Evolutionary conservation across 1,140 invertebrate genomes (phyloP).

Genomic region (Belonocnema kinseyi): DNA sequence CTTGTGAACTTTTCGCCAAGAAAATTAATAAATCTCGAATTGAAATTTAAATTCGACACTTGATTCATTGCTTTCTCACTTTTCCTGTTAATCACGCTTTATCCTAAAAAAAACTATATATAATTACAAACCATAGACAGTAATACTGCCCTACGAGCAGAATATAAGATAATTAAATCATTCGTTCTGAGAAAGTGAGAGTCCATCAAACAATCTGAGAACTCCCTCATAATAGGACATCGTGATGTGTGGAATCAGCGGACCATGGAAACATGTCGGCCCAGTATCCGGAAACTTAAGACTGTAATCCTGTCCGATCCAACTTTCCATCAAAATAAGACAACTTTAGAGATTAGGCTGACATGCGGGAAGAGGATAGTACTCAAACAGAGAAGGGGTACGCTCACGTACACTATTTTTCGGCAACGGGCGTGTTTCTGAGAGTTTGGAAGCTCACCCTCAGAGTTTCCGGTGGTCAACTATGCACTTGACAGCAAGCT

Average conservation of each 20-base stretch:
- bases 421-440: slow-evolving; percentile 44
- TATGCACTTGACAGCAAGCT: slow-evolving; percentile 55
- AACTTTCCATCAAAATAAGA: slow-evolving; percentile 55
- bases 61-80: too few species aligned
- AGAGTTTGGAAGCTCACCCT: neutral
- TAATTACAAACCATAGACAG: too few species aligned
- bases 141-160: too few species aligned
- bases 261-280: neutral
- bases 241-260: neutral
- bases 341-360: slow-evolving; percentile 53
- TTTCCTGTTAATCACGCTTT: too few species aligned
- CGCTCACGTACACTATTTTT: slow-evolving; percentile 47
- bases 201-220: too few species aligned
- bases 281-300: slow-evolving; percentile 6
- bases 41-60: too few species aligned
- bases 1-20: too few species aligned
- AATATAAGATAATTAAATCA: too few species aligned
- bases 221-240: neutral
- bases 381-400: slow-evolving; percentile 49
- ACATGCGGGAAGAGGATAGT: slow-evolving; percentile 56
- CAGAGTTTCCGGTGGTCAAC: slow-evolving; percentile 36
- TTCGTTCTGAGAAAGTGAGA: too few species aligned
- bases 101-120: too few species aligned
- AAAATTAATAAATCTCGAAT: too few species aligned
- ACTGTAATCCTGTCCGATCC: slow-evolving; percentile 20